Conservation (phyloP, 2,888 invertebrate species). For the Thymelicus acteon region DNA sequence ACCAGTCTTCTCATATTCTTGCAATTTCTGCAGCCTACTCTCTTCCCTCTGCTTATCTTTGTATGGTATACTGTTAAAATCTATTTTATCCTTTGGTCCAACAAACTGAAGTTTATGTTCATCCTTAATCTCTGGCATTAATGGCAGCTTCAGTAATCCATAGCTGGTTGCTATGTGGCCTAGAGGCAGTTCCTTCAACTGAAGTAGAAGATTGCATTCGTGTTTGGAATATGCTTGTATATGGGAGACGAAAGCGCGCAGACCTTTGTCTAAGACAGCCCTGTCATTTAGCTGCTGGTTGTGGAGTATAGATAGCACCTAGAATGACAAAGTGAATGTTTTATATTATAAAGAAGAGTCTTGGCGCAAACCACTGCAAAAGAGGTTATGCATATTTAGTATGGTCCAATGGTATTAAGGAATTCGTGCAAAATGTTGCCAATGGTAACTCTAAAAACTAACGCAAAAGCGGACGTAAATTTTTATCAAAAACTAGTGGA, state of each 20-base stretch:
- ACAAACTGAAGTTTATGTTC: conserved; percentile 75
- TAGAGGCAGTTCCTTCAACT: conserved; percentile 94
- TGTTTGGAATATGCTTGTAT: conserved; percentile 97
- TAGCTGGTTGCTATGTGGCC: conserved; percentile 92
- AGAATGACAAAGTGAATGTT: conserved; percentile 37
- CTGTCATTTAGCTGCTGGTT: conserved; percentile 89
- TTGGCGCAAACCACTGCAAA: no score
- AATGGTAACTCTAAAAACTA: no score
- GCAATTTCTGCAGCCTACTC: conserved; percentile 88
- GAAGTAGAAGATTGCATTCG: conserved; percentile 95
- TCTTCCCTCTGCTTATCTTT: conserved; percentile 91
- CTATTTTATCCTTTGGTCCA: conserved; percentile 84
- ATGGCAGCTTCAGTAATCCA: conserved; percentile 95
- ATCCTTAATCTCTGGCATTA: conserved; percentile 97
- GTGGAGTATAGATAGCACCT: conserved; percentile 85
- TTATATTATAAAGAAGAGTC: no score
- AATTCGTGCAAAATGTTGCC: no score
- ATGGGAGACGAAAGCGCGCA: conserved; percentile 97
- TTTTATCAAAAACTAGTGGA: no score
- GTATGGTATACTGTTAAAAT: conserved; percentile 88
- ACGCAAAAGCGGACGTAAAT: no score
- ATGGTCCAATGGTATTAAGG: no score
- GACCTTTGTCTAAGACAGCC: conserved; percentile 93
- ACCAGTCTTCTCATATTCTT: conserved; percentile 89
- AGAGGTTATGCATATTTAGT: no score